These are phyloP conservation scores for Bombus cullumanus DNA, from an alignment of 1,140 invertebrate species.

Conservation along the genomic window DNA sequence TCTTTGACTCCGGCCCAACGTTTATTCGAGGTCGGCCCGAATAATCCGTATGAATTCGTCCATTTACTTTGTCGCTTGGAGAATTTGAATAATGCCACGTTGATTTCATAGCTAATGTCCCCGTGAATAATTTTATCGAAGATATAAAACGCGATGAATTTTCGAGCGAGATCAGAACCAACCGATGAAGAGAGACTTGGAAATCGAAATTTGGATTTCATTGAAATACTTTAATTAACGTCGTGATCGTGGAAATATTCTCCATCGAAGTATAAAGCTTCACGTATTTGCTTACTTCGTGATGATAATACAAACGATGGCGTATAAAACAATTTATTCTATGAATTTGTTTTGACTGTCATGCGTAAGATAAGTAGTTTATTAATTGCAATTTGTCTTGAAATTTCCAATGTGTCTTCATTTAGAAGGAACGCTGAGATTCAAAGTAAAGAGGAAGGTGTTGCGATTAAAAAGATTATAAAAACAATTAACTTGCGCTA, in stretches of 20 bases:
- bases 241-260: background rate
- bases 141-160: background rate
- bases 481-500: too few relatives aligned
- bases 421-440: background rate
- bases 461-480: too few relatives aligned
- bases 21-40: background rate
- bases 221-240: background rate
- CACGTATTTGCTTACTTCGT: background rate
- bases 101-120: background rate
- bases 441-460: background rate
- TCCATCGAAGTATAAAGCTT: background rate
- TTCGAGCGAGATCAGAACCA: background rate
- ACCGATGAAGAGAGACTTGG: background rate
- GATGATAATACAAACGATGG: too few relatives aligned
- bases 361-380: too few relatives aligned
- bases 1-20: background rate
- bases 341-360: too few relatives aligned
- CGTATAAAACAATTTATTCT: too few relatives aligned
- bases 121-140: background rate
- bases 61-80: constrained; percentile 24
- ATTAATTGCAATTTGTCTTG: background rate
- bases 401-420: background rate
- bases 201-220: background rate
- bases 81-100: constrained; percentile 11
- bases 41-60: constrained; percentile 18